A percentile compares a stretch with the other conserved stretches of the same genome.
These are phyloP conservation scores for Drosophila setosimentum DNA, from an alignment of 2,888 invertebrate genomes.

Conservation along the genomic window DNA sequence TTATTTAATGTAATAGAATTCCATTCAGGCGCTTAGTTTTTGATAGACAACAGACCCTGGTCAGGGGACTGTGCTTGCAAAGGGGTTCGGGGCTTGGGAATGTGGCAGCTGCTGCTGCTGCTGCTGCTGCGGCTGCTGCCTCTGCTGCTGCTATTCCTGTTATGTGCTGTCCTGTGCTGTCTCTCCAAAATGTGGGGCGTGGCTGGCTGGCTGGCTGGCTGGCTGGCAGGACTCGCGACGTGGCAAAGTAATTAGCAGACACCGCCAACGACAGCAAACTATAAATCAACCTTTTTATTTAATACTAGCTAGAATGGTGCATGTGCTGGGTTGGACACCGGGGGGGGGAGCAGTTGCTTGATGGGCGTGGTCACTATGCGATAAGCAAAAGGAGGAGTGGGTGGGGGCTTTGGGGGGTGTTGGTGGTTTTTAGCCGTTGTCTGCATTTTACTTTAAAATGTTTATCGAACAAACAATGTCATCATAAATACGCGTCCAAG, in stretches of 20 bases:
- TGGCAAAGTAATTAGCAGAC: conserved; percentile 79
- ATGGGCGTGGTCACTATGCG: conserved; percentile 25
- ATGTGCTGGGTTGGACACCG: neutral
- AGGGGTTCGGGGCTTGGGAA: conserved; percentile 32
- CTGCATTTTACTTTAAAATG: conserved; percentile 70
- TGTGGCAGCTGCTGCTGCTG: conserved; percentile 38
- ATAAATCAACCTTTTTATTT: conserved; percentile 77
- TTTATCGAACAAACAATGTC: conserved; percentile 82
- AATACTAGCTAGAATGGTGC: conserved; percentile 8
- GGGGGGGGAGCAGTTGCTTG: neutral
- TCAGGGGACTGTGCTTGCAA: conserved; percentile 20
- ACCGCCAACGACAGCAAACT: conserved; percentile 69
- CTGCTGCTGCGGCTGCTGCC: neutral
- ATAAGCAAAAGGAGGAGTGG: conserved; percentile 8
- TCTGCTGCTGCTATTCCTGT: neutral
- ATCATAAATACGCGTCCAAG: conserved; percentile 77
- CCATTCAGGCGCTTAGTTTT: conserved; percentile 34
- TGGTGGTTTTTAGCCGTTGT: conserved; percentile 1
- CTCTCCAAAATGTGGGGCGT: conserved; percentile 53
- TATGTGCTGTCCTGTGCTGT: neutral
- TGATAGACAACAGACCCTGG: conserved; percentile 32
- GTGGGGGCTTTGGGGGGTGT: conserved; percentile 6
- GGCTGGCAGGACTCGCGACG: conserved; percentile 51
- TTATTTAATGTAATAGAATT: conserved; percentile 75
- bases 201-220: conserved; percentile 38